Conservation (phyloP, 2,797 vertebrate genomes). For the Neostethus bicornis region DNA sequence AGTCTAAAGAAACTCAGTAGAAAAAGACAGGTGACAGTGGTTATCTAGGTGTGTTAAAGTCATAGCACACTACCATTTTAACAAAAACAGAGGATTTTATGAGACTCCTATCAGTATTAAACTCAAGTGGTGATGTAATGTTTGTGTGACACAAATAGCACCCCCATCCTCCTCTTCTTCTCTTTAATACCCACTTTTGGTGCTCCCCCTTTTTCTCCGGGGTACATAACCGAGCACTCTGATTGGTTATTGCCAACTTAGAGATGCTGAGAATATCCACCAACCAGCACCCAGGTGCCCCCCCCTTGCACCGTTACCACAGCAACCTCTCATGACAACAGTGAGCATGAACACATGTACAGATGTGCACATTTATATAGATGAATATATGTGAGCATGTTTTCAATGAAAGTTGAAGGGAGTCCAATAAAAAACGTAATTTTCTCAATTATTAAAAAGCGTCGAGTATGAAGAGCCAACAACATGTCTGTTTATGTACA, state of each 20-base stretch:
- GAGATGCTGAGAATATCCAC: constrained; percentile 83
- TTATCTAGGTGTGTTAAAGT: constrained; percentile 36
- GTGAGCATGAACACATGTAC: constrained; percentile 36
- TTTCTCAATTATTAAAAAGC: constrained; percentile 1
- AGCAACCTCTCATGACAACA: constrained; percentile 78
- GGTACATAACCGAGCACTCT: constrained; percentile 53
- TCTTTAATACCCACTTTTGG: background rate
- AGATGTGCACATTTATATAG: constrained; percentile 28
- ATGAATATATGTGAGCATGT: constrained; percentile 14
- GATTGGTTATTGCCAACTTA: constrained; percentile 75
- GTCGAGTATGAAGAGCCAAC: background rate
- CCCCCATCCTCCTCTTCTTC: constrained; percentile 37
- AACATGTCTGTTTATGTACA: no score
- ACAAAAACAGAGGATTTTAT: constrained; percentile 15
- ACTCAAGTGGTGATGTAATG: constrained; percentile 70
- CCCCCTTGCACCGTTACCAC: constrained; percentile 78
- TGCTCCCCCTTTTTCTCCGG: constrained; percentile 53
- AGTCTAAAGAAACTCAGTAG: constrained; percentile 64
- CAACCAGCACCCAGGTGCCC: constrained; percentile 77
- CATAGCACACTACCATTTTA: constrained; percentile 37
- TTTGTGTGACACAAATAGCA: constrained; percentile 55
- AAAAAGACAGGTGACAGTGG: constrained; percentile 40
- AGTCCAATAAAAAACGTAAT: constrained; percentile 7
- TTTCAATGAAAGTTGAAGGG: constrained; percentile 18
- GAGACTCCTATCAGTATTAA: constrained; percentile 37